Conservation (phyloP, 1,140 invertebrate genomes). For the Macrotrachela quadricornifera region DNA sequence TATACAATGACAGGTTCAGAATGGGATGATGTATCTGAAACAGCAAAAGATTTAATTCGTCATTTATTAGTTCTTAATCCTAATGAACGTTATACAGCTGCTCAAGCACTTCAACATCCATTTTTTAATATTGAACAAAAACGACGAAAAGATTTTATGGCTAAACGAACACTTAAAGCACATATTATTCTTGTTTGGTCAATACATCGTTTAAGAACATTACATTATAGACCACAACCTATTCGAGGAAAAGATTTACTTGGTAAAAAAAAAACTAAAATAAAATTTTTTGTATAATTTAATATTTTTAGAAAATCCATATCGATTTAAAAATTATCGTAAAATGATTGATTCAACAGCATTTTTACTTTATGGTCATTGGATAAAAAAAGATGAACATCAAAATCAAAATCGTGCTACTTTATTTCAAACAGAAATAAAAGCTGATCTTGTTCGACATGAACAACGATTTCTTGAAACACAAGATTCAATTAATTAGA, state of each 20-base stretch:
- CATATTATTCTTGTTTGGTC: slow-evolving; percentile 18
- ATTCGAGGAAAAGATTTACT: slow-evolving; percentile 16
- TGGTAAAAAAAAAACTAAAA: not conserved
- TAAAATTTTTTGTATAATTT: too few species aligned
- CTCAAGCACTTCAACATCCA: slow-evolving; percentile 61
- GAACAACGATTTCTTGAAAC: too few species aligned
- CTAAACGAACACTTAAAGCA: slow-evolving; percentile 14
- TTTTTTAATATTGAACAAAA: slow-evolving; percentile 62
- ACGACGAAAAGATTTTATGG: not conserved
- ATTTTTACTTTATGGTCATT: slow-evolving; percentile 95
- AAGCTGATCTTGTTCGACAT: too few species aligned
- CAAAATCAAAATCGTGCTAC: slow-evolving; percentile 65
- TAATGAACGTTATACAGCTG: slow-evolving; percentile 52
- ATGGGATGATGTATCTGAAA: slow-evolving; percentile 85
- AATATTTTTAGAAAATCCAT: slow-evolving; percentile 46
- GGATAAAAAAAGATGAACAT: slow-evolving; percentile 89
- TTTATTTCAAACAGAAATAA: slow-evolving; percentile 55
- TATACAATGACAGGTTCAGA: slow-evolving; percentile 45
- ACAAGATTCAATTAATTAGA: too few species aligned
- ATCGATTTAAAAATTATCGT: slow-evolving; percentile 57
- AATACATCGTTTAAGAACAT: slow-evolving; percentile 17
- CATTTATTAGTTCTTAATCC: slow-evolving; percentile 72
- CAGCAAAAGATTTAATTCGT: slow-evolving; percentile 46
- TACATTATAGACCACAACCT: slow-evolving; percentile 19
- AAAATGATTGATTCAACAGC: slow-evolving; percentile 93